Conservation (phyloP, 2,797 vertebrate genomes). For the Myiothlypis coronata region DNA sequence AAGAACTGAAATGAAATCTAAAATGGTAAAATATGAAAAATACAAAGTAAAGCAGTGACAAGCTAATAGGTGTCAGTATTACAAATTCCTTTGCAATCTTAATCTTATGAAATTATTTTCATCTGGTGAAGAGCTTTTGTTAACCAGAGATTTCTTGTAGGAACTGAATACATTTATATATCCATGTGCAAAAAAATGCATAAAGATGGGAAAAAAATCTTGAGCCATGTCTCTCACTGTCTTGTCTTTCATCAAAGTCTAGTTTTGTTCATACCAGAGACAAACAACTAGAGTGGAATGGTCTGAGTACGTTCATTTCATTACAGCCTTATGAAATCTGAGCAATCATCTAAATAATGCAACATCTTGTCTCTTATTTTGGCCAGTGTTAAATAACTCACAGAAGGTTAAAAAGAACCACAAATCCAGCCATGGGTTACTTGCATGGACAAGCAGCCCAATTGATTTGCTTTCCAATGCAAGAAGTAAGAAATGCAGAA, state of each 20-base stretch:
- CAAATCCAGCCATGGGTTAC: neutral
- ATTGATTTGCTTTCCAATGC: neutral
- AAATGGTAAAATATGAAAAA: neutral
- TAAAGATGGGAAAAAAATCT: neutral
- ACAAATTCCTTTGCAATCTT: neutral
- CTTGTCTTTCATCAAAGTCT: rapidly evolving
- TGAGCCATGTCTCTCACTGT: neutral
- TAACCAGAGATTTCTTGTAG: neutral
- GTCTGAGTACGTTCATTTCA: neutral
- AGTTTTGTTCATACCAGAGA: neutral
- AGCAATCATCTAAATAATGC: neutral
- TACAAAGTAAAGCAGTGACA: neutral
- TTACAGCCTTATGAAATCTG: neutral
- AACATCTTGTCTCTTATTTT: neutral
- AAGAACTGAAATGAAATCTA: neutral
- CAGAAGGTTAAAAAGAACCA: neutral
- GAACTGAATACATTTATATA: neutral
- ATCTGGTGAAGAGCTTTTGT: neutral
- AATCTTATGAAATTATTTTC: neutral
- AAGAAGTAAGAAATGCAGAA: neutral
- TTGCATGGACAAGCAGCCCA: neutral
- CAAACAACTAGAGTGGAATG: neutral
- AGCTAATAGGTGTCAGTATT: neutral
- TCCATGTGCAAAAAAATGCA: neutral
- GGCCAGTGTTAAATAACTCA: neutral